Evolutionary conservation across 2,113 vertebrate genomes (phyloP), one percentile per base, ranked within the genome.

Genomic region (Zonotrichia leucophrys): DNA sequence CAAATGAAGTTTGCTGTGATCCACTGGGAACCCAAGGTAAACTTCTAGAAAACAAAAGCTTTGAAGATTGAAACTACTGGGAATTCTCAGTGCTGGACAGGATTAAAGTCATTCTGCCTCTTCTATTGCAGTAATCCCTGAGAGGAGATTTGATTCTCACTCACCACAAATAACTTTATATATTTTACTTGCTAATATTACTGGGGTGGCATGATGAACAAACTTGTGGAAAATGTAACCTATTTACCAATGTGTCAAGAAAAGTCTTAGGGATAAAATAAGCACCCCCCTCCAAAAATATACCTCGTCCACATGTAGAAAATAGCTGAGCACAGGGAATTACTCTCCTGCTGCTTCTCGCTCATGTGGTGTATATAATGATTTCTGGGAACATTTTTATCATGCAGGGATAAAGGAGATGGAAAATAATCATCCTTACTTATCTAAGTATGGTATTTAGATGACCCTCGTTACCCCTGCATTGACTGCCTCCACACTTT

Each of bases 1-100:
- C 89, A 92, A 96, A 94, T 92, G 87, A 80, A 92, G 90, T 95
- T 96, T 96, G 24, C 73, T 50, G n/a, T 28, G 46, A 82, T 37
- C 86, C 76, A 21, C 73, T 47, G 96, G 80, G 92, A 94, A 58
- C 37, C 9, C 69, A 59, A 84, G 66, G 82, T 87, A 96, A 94
- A 94, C 69, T 93, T 89, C 77, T 56, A 74, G 72, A 96, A 94
- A 96, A 91, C 80, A 95, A 52, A 89, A 92, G 77, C 49, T 39
- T 79, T 60, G 58, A 91, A 73, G 69, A 62, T 16, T 37, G 69
- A 72, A 93, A n/a, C 62, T 69, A 60, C 62, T 39, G 90, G 76
- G 83, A 96, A 84, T 95, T 92, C 56, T 94, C 73, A 90, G 64
- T 62, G 49, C 92, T 79, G 94, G 93, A 76, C 93, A 93, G 62